These are phyloP conservation scores for Leucophenga varia DNA, from an alignment of 1,140 invertebrate species.

Conservation along the genomic window DNA sequence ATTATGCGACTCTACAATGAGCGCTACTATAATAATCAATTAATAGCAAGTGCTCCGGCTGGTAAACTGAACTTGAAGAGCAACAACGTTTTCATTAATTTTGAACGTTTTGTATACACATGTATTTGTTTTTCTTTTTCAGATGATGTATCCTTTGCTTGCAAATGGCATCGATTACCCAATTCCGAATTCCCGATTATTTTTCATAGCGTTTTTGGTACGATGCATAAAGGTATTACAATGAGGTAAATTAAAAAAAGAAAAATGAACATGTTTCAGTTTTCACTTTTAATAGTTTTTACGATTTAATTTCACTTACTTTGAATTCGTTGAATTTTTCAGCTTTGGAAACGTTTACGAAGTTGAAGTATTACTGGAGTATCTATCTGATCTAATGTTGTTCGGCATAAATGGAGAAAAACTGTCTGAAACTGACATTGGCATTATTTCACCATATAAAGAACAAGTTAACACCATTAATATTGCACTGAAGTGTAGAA, in stretches of 20 bases:
- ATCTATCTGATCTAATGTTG: slow-evolving; percentile 54
- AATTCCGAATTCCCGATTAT: slow-evolving; percentile 62
- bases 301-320: no score
- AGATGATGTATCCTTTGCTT: slow-evolving; percentile 10
- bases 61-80: not conserved
- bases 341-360: slow-evolving; percentile 55
- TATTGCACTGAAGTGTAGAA: slow-evolving; percentile 37
- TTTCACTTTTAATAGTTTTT: no score
- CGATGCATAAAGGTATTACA: not conserved
- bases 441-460: slow-evolving; percentile 79
- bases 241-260: slow-evolving; percentile 8
- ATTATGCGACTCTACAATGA: slow-evolving; percentile 64
- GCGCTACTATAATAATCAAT: slow-evolving; percentile 64
- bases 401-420: slow-evolving; percentile 42
- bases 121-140: not conserved
- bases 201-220: slow-evolving; percentile 64
- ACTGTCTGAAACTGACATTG: slow-evolving; percentile 66
- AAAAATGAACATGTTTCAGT: no score
- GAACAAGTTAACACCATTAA: slow-evolving; percentile 62
- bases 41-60: slow-evolving; percentile 52
- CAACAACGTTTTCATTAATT: no score
- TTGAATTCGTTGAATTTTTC: no score
- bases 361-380: slow-evolving; percentile 59
- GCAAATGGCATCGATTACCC: slow-evolving; percentile 37
- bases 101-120: not conserved